A percentile compares a stretch with the other conserved stretches of the same genome.
Conservation (phyloP, 2,113 vertebrate species). For the Orcinus orca region DNA sequence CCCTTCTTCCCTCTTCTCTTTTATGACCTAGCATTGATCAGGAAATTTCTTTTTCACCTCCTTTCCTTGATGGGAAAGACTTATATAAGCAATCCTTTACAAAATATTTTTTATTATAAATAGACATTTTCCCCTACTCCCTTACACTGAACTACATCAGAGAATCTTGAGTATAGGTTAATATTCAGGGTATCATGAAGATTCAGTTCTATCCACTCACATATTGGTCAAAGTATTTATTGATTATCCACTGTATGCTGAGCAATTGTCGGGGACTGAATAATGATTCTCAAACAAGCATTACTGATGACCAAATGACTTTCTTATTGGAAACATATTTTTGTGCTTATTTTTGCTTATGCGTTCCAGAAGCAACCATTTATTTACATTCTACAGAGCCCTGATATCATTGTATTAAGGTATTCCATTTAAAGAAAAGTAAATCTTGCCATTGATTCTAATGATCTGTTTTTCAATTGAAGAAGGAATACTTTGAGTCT, state of each 20-base stretch:
- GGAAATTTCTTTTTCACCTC: neutral
- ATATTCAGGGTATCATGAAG: neutral
- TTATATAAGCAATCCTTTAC: neutral
- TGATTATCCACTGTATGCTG: neutral
- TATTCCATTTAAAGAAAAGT: neutral
- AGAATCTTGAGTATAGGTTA: neutral
- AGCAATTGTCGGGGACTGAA: neutral
- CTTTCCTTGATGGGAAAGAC: neutral
- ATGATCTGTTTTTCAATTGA: neutral
- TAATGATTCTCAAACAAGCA: neutral
- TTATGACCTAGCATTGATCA: neutral
- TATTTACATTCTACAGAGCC: neutral
- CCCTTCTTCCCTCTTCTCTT: neutral
- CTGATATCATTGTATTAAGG: neutral
- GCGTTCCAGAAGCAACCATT: neutral
- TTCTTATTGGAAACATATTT: neutral
- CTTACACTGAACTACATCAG: neutral
- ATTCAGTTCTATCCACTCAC: neutral
- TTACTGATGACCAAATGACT: neutral
- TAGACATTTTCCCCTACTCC: neutral
- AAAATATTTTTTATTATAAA: neutral
- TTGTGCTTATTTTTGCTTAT: neutral
- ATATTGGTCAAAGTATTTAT: neutral
- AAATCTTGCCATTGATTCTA: neutral
- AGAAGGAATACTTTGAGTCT: neutral